Percentiles rank a stretch among this genome's conserved stretches.
phyloP scores from a whole-genome alignment of 2,888 invertebrate species.

The Disparrhopalites patrizii region DNA sequence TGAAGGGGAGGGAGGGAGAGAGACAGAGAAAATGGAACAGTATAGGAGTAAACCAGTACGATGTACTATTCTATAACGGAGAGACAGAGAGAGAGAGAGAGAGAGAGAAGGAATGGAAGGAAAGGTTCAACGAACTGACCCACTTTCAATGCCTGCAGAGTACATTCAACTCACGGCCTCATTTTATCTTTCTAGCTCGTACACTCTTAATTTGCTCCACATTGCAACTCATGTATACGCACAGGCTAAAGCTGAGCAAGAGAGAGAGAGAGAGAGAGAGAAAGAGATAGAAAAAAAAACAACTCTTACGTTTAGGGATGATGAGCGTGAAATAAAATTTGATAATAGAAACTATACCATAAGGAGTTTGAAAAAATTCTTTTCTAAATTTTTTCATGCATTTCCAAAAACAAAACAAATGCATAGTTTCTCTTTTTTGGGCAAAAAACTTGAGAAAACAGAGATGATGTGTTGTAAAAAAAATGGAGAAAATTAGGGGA shows the following conservation, averaged over 20 bases:
- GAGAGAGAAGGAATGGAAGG: slow-evolving; percentile 15
- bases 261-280: no score
- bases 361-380: no score
- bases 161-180: slow-evolving; percentile 29
- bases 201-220: slow-evolving; percentile 11
- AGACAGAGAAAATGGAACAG: slow-evolving; percentile 4
- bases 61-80: background rate
- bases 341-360: no score
- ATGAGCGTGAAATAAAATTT: slow-evolving; percentile 6
- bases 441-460: no score
- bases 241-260: background rate
- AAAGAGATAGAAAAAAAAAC: no score
- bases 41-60: slow-evolving; percentile 5
- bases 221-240: background rate
- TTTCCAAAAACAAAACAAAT: no score
- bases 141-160: slow-evolving; percentile 27
- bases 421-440: no score
- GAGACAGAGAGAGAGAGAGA: background rate
- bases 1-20: background rate
- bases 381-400: no score
- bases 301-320: no score
- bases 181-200: slow-evolving; percentile 18
- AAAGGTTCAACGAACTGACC: slow-evolving; percentile 31
- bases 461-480: no score
- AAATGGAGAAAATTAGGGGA: no score